Base-by-base conservation (phyloP, 1,140 invertebrate genomes). In the Cyphomyrmex costatus region DNA sequence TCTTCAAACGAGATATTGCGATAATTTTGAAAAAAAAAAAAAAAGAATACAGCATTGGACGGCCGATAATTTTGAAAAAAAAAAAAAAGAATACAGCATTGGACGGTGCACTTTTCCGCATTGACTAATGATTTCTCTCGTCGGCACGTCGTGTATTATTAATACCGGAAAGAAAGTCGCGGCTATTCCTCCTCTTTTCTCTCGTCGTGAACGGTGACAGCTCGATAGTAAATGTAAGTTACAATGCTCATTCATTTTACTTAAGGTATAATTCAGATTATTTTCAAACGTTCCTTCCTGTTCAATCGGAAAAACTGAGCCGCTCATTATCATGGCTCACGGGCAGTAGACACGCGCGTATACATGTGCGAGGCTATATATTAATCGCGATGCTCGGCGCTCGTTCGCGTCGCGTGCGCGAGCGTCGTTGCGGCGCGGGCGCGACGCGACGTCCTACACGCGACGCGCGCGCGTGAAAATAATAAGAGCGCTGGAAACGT, bases 361-460 rank as follows among this genome's bases (percentile, higher is more conserved):
- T 74, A 10, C 42, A 4, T 24, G 60, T 24, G 53, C 58, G 4
- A 2, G 36, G 36, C 71, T 73, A 58, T 80, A 58, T 80, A 46
- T 71, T 82, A 88, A 88, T 87, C 86, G 85, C 85, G 53, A 30
- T 36, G 49, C 16, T 82, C 46, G 85, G 16, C 46, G 46, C 7
- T 76, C 49, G 77, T 21, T 56, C 27, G 85, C 21, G n/a, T 71
- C 21, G 86, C 49, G 46, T 70, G 51, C 66, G 33, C 8, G 73
- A 21, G n/a, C 66, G 4, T 33, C 65, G 36, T n/a, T 33, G 63
- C n/a, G n/a, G n/a, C n/a, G n/a, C n/a, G n/a, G n/a, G n/a, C n/a
- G n/a, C n/a, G n/a, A n/a, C n/a, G 33, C 51, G 61, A 33, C 60
- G n/a, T 71, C 86, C 85, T n/a, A n/a, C 85, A 88, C 87, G 86